Base-by-base conservation (phyloP, 2,797 vertebrate genomes). In the Coregonus sp. region DNA sequence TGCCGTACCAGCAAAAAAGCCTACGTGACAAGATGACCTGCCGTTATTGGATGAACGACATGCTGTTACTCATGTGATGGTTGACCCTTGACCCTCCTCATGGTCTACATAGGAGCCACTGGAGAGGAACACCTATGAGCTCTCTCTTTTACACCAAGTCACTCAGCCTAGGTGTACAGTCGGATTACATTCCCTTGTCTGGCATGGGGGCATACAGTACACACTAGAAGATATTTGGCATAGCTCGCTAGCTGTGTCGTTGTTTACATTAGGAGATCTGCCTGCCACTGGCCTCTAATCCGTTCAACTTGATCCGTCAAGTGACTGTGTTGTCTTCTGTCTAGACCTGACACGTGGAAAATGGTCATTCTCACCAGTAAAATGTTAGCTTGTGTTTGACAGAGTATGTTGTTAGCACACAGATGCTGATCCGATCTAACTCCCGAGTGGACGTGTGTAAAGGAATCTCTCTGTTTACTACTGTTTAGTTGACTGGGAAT, bases 191-290 rank as follows among this genome's bases (percentile, higher is more conserved):
- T 78, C 76, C 65, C 68, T 18, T 35, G n/a, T 76, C 77, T 76
- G 65, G 16, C 40, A 73, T 1, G 29, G 67, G 25, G 25, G 74
- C 37, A 59, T 72, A 75, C 20, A 66, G 67, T 63, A 71, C 75
- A 37, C 40, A 65, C 31, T 18, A 50, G 29, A 31, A 25, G 47
- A 79, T 81, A 52, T 68, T 54, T 82, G 47, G 65, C 71, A 79
- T 82, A 70, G 65, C 72, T 82, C n/a, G 12, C 71, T 16, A 40
- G 50, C 66, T 80, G 76, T 73, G 76, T 82, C 76, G 73, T 63
- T 75, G 75, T 76, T 75, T 82, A 65, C 40, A 76, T 31, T 67
- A 73, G 74, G 74, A 78, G 29, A 40, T 37, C 51, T 72, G 35
- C 25, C 72, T 35, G n/a, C 18, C 71, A n/a, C 72, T 18, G 61